Evolutionary conservation across 2,797 vertebrate species (phyloP).

Genomic region (Gallinago stenura): DNA sequence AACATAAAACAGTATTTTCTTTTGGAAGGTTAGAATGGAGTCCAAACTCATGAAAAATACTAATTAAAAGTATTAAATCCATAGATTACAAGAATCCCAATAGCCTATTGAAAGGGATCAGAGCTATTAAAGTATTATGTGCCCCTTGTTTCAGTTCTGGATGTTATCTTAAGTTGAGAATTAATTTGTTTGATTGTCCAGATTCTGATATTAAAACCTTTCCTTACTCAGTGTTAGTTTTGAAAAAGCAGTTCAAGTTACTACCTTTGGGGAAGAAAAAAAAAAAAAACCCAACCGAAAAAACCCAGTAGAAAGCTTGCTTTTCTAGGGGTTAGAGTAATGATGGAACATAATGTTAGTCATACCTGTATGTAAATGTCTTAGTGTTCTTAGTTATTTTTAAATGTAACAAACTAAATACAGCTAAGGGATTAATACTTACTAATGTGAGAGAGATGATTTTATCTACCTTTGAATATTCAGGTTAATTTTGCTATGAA

Average conservation of each 20-base stretch:
- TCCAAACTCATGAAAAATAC: background rate
- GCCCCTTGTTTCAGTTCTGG: background rate
- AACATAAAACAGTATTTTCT: background rate
- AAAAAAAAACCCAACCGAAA: background rate
- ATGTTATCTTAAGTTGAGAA: slow-evolving; percentile 13
- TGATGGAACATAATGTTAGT: background rate
- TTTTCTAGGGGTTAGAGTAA: background rate
- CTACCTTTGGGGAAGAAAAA: background rate
- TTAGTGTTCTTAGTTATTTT: background rate
- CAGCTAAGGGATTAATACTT: background rate
- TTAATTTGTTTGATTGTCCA: background rate
- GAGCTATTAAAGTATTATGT: background rate
- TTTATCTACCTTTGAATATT: background rate
- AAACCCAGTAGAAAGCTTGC: background rate
- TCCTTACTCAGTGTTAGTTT: background rate
- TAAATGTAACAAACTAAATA: background rate
- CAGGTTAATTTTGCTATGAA: background rate
- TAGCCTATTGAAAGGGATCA: background rate
- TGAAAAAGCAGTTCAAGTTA: background rate
- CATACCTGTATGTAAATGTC: background rate
- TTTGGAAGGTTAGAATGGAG: background rate
- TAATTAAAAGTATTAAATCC: background rate
- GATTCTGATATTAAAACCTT: background rate
- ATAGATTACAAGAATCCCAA: background rate
- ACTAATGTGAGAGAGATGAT: background rate